Percentiles rank a stretch among this genome's conserved stretches.
Evolutionary conservation across 2,797 vertebrate genomes (phyloP).

Genomic region (Xerus rutilus): DNA sequence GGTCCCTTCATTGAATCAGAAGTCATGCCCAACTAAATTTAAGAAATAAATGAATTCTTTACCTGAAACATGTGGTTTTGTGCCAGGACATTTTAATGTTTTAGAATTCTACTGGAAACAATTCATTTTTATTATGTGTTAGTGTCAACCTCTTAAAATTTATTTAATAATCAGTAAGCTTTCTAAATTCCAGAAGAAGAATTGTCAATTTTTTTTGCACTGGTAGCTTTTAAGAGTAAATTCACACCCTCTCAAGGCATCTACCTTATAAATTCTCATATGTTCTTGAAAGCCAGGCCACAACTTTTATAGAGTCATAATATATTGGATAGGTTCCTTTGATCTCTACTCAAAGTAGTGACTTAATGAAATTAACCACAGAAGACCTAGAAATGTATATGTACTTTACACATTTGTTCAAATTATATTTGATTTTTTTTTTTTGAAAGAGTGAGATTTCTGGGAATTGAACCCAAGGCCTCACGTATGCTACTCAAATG

Average conservation of each 20-base stretch:
- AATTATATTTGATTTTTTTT: not conserved
- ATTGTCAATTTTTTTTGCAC: not conserved
- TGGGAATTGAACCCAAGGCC: not conserved
- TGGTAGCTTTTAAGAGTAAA: not conserved
- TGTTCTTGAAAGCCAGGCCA: not conserved
- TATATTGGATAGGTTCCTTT: not conserved
- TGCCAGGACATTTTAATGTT: not conserved
- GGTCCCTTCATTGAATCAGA: not conserved
- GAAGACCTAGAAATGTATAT: slow-evolving; percentile 19
- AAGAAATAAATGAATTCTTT: not conserved
- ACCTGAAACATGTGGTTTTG: not conserved
- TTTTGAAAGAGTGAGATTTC: not conserved
- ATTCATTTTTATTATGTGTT: not conserved
- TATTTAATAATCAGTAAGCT: not conserved
- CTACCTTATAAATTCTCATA: not conserved
- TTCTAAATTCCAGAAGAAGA: slow-evolving; percentile 33
- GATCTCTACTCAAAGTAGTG: not conserved
- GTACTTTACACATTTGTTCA: not conserved
- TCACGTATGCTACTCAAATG: too few species aligned
- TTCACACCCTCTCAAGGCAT: not conserved
- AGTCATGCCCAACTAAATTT: slow-evolving; percentile 11
- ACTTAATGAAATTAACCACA: not conserved
- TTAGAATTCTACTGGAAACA: slow-evolving; percentile 24
- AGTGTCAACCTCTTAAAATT: slow-evolving; percentile 28
- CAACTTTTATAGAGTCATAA: not conserved